Evolutionary conservation across 2,797 vertebrate genomes (phyloP), one percentile per base, ranked within the genome.

Genomic region (Chelidonichthys spinosus): DNA sequence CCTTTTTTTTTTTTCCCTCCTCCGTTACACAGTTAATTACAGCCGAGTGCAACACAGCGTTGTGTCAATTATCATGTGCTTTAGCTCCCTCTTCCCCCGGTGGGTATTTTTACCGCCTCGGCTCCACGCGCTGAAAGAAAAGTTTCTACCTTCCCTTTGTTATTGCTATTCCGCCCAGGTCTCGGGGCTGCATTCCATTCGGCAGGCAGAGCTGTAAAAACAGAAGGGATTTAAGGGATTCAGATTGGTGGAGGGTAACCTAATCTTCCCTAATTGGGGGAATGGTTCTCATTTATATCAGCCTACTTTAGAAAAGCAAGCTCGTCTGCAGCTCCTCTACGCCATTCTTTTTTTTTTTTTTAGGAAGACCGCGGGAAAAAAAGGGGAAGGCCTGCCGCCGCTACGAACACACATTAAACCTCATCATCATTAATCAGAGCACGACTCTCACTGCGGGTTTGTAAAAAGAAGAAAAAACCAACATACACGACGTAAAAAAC

Each of bases 191-290:
- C 89, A 83, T 90, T 83, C 77, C 78, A 89, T 92, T 90, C 84
- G 56, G 74, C 78, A 91, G 84, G 85, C 89, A 82, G 86, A 85
- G 89, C 90, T 86, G 88, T 85, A 86, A 90, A 90, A 92, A 92
- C 89, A 88, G 79, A 70, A 81, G 88, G 89, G 92, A 90, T 90
- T 92, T 91, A 90, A 90, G 87, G 25, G 89, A 88, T 90, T 89
- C 83, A 88, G 88, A 90, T 86, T 86, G 90, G 89, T 86, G 87
- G 88, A 90, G 89, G 88, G 90, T 79, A 87, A 88, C 86, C 89
- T 93, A 89, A 94, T 93, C 92, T 93, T 79, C 85, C 75, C 65
- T 92, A 93, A 93, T 93, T 93, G 88, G 86, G 78, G 86, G 87
- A 87, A 90, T 85, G 87, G 85, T 89, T 89, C 89, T 90, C 91